Base-by-base conservation (phyloP, 2,113 vertebrate species). In the Neolamprologus caudopunctatus region DNA sequence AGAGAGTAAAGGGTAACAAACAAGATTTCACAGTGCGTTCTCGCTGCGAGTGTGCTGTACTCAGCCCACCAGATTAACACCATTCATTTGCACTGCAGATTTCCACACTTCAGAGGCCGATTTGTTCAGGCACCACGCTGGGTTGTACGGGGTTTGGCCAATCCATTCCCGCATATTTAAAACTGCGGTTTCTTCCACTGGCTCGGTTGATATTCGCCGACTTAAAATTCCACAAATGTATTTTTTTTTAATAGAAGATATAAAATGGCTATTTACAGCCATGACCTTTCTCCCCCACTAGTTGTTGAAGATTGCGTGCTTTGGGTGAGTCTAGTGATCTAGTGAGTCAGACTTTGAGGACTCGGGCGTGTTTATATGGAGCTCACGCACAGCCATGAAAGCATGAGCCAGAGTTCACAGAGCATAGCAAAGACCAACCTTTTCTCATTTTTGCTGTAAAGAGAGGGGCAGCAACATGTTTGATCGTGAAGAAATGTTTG, bases 41-140 rank as follows among this genome's bases (percentile, higher is more conserved):
- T 87, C 68, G 35, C 54, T 5, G 50, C 80, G 5, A 81, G 80
- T 79, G 88, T 87, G 86, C 86, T 55, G 50, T 58, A 63, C 89
- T 90, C 89, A 81, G 40, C 81, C 83, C 87, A 6, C 79, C 84
- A 88, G 91, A 93, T 88, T 87, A 91, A 91, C 88, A 80, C 84
- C 58, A 61, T 91, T 93, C 88, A 92, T 91, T 91, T 89, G 89
- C 83, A 75, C 82, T 84, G 82, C 57, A 54, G 84, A 88, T 93
- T 88, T 94, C 85, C 89, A 91, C 91, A 92, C 90, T 92, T 85
- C 80, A 81, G 81, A 80, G 78, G 81, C 13, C 26, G 73, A 92
- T 94, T 94, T 85, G 90, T 89, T 88, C 87, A 83, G 91, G 85
- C 85, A 4, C 33, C 86, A 75, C 2, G 80, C 81, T 21, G 75